Evolutionary conservation across 2,888 invertebrate genomes (phyloP).

Genomic region (Phortica okadai): DNA sequence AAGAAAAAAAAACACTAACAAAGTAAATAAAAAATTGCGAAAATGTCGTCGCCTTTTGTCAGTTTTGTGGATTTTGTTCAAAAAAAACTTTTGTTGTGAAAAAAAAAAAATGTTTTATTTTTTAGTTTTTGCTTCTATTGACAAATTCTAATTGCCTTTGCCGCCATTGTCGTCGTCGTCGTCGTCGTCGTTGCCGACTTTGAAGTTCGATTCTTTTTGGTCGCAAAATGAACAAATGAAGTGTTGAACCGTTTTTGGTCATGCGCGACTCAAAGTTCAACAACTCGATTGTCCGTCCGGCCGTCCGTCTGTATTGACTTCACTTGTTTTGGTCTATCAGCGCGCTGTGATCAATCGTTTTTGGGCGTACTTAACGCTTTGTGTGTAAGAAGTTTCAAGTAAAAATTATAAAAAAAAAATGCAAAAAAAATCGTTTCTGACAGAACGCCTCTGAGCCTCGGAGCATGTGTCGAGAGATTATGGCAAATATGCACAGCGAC

Average conservation of each 20-base stretch:
- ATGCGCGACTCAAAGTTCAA: constrained; percentile 40
- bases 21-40: neutral
- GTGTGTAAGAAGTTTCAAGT: neutral
- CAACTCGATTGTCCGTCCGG: constrained; percentile 42
- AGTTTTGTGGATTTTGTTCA: neutral
- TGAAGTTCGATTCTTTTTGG: constrained; percentile 40
- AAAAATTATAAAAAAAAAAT: neutral
- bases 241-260: neutral
- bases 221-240: constrained; percentile 4
- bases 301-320: neutral
- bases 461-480: neutral
- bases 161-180: neutral
- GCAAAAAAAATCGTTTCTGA: neutral
- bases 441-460: neutral
- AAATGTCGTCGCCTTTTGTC: constrained; percentile 49
- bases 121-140: constrained; percentile 45
- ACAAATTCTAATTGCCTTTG: constrained; percentile 48
- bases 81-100: constrained; percentile 36
- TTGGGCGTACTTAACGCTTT: neutral
- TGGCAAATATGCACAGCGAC: neutral
- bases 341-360: constrained; percentile 11
- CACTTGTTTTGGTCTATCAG: constrained; percentile 20
- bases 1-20: neutral
- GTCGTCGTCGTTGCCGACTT: constrained; percentile 40
- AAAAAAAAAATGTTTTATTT: constrained; percentile 44